phyloP scores from a whole-genome alignment of 2,113 vertebrate species.

The Accipiter cooperii region DNA sequence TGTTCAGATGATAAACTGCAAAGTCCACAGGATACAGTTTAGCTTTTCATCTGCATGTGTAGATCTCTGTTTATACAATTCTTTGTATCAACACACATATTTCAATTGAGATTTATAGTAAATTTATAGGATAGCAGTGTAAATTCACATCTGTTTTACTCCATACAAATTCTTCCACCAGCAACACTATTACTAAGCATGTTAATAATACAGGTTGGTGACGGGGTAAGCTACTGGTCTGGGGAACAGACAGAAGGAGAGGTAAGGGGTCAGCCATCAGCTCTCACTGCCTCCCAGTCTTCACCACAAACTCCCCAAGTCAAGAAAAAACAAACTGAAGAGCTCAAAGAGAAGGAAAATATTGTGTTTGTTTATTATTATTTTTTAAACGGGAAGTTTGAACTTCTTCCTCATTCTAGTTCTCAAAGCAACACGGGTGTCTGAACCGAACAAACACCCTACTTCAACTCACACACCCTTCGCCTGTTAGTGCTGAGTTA shows the following conservation, averaged over 20 bases:
- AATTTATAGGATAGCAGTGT: background rate
- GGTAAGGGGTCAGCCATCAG: background rate
- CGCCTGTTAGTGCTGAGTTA: background rate
- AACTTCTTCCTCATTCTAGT: background rate
- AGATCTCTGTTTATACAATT: background rate
- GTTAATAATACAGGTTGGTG: background rate
- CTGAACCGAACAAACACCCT: accelerated
- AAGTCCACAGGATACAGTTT: background rate
- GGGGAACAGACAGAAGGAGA: background rate
- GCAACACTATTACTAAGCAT: background rate
- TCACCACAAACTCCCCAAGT: background rate
- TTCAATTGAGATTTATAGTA: background rate
- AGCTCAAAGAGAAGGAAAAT: background rate
- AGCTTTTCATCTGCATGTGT: background rate
- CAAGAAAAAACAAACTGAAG: background rate
- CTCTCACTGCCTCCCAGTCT: background rate
- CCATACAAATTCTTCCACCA: background rate
- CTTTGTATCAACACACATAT: background rate
- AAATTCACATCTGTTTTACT: background rate
- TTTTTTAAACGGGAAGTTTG: background rate
- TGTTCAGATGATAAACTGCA: background rate
- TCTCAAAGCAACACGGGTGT: background rate
- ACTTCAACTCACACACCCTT: background rate
- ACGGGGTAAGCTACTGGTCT: background rate
- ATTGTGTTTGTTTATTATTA: background rate